phyloP scores from a whole-genome alignment of 2,797 vertebrate species.

The Gallinago stenura region DNA sequence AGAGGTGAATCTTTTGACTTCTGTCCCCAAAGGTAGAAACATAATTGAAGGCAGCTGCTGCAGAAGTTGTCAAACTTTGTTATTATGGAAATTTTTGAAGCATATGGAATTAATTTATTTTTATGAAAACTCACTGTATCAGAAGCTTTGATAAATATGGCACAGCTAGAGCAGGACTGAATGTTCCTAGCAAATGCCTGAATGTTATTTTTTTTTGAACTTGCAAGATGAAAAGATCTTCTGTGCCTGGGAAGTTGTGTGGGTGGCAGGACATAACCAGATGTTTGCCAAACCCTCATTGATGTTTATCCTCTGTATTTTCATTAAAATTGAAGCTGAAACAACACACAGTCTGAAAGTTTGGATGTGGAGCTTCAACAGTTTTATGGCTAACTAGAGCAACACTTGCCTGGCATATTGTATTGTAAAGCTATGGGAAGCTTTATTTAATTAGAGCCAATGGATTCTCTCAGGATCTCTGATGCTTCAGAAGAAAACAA shows the following conservation, averaged over 20 bases:
- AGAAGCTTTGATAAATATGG: not conserved
- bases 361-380: not conserved
- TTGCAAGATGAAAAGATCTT: not conserved
- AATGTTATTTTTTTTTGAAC: not conserved
- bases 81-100: not conserved
- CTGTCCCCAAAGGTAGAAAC: not conserved
- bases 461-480: not conserved
- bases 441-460: not conserved
- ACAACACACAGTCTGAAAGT: not conserved
- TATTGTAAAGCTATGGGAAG: not conserved
- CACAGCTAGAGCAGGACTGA: not conserved
- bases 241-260: not conserved
- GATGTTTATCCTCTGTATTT: not conserved
- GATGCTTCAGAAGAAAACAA: not conserved
- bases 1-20: not conserved
- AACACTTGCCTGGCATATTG: not conserved
- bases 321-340: conserved; percentile 7
- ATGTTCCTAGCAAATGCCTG: not conserved
- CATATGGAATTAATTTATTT: conserved; percentile 30
- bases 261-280: not conserved
- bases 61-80: not conserved
- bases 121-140: conserved; percentile 14
- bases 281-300: not conserved
- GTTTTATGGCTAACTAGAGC: not conserved
- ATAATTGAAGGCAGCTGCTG: not conserved